phyloP scores from a whole-genome alignment of 2,888 invertebrate species.

The Cordilura impudica region DNA sequence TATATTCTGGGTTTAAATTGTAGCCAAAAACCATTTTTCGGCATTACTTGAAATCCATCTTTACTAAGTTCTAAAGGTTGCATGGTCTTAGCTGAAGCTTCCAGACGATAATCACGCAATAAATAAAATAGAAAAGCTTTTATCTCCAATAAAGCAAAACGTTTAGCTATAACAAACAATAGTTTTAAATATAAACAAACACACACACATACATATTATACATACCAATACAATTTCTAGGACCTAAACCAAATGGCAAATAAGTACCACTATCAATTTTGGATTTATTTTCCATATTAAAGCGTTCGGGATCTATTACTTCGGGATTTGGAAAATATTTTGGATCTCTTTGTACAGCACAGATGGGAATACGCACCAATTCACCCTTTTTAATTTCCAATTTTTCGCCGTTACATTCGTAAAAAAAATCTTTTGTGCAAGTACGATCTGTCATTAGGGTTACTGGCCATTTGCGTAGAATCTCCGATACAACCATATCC shows the following conservation, averaged over 20 bases:
- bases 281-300: conserved; percentile 80
- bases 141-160: conserved; percentile 65
- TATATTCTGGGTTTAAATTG: conserved; percentile 39
- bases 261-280: conserved; percentile 77
- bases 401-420: conserved; percentile 14
- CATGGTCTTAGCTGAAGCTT: conserved; percentile 63
- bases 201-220: conserved; percentile 70
- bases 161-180: conserved; percentile 74
- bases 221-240: conserved; percentile 81
- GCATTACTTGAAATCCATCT: conserved; percentile 61
- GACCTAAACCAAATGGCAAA: conserved; percentile 81
- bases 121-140: conserved; percentile 67
- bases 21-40: conserved; percentile 65
- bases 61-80: conserved; percentile 63
- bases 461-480: conserved; percentile 78
- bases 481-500: conserved; percentile 81
- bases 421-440: conserved; percentile 78
- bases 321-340: conserved; percentile 79
- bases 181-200: background rate
- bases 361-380: conserved; percentile 76
- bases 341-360: conserved; percentile 79
- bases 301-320: conserved; percentile 80
- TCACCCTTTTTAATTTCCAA: conserved; percentile 79
- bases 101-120: conserved; percentile 65
- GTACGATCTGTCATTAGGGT: conserved; percentile 76